A percentile compares a stretch with the other conserved stretches of the same genome.
Conservation (phyloP, 2,888 invertebrate genomes). For the Achlya flavicornis region DNA sequence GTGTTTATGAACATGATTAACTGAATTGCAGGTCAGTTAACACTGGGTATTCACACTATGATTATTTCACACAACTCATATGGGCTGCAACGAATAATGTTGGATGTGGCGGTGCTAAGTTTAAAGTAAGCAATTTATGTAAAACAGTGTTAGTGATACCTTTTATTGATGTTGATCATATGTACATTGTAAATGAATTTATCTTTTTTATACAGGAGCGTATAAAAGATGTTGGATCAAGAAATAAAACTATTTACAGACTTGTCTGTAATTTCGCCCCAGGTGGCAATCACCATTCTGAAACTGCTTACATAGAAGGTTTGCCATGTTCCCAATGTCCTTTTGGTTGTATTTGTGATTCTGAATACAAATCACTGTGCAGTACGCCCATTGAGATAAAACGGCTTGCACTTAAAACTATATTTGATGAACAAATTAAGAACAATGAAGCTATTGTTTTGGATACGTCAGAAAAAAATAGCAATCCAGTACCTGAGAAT, state of each 20-base stretch:
- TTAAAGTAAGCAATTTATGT: constrained; percentile 53
- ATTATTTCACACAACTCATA: constrained; percentile 73
- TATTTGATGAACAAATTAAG: not conserved
- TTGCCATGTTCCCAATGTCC: constrained; percentile 63
- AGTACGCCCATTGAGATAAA: constrained; percentile 42
- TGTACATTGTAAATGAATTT: not conserved
- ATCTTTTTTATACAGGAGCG: constrained; percentile 46
- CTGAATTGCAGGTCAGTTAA: constrained; percentile 49
- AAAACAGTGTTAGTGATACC: not conserved
- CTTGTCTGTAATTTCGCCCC: constrained; percentile 75
- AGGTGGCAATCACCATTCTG: constrained; percentile 57
- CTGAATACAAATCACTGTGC: constrained; percentile 54
- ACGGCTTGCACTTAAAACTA: constrained; percentile 13
- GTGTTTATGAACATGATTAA: constrained; percentile 11
- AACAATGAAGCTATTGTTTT: not conserved
- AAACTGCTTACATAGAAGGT: constrained; percentile 60
- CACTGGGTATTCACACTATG: constrained; percentile 53
- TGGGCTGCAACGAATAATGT: constrained; percentile 68
- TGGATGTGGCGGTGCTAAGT: constrained; percentile 72
- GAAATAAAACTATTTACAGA: constrained; percentile 62
- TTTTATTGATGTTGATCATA: not conserved
- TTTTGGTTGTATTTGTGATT: constrained; percentile 48
- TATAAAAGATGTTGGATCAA: constrained; percentile 31
- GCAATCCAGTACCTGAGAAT: not conserved
- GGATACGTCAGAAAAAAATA: not conserved